Percentiles rank a stretch among this genome's conserved stretches.
Evolutionary conservation across 2,797 vertebrate species (phyloP).

Genomic region (Balearica regulorum): DNA sequence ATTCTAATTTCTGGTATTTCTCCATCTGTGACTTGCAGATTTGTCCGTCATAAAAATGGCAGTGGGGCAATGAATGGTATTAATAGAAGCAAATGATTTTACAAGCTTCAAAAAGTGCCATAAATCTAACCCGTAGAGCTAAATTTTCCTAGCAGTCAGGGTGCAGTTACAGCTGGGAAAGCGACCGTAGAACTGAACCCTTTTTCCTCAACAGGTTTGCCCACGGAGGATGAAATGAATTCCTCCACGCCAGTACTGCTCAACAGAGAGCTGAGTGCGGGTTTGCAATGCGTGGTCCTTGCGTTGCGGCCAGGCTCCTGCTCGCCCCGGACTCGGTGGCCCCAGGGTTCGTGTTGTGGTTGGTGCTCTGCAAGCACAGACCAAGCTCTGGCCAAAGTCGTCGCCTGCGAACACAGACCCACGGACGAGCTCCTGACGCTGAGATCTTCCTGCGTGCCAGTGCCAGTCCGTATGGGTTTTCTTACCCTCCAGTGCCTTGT

Average conservation of each 20-base stretch:
- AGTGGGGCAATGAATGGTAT: background rate
- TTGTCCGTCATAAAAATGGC: background rate
- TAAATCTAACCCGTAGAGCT: background rate
- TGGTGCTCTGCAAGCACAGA: background rate
- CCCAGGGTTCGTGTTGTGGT: background rate
- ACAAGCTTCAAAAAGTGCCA: background rate
- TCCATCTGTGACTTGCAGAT: background rate
- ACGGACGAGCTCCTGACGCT: fast-evolving
- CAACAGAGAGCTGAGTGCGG: background rate
- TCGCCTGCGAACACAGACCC: background rate
- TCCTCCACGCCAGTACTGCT: background rate
- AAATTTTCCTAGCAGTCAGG: background rate
- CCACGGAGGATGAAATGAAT: background rate
- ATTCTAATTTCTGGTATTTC: background rate
- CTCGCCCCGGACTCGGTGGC: fast-evolving
- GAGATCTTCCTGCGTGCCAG: fast-evolving
- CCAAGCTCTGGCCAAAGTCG: background rate
- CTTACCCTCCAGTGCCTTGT: background rate
- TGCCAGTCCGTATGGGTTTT: fast-evolving
- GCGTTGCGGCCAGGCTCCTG: fast-evolving
- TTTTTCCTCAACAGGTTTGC: background rate
- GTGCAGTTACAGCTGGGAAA: background rate
- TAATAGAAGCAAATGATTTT: conserved; percentile 24
- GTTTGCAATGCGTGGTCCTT: fast-evolving
- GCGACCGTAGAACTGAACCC: background rate